Percentiles rank a stretch among this genome's conserved stretches.
Conservation (phyloP, 2,888 invertebrate genomes). For the Drosophila falleni region DNA sequence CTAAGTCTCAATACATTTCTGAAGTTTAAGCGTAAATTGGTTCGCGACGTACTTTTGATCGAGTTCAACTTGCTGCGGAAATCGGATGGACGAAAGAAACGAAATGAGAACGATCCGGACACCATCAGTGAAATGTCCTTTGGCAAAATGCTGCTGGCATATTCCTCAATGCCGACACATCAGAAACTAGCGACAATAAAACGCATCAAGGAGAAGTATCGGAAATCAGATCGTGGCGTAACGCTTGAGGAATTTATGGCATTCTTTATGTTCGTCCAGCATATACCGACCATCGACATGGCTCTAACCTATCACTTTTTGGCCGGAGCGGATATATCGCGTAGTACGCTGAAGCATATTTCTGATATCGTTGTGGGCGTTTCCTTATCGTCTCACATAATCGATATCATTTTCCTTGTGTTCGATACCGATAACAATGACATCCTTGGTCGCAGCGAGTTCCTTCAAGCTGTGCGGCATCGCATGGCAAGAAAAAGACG, state of each 20-base stretch:
- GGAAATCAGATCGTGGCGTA: constrained; percentile 6
- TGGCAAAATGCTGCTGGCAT: constrained; percentile 43
- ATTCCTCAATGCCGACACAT: not conserved
- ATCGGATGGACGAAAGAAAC: not conserved
- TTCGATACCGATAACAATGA: constrained; percentile 50
- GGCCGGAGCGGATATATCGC: constrained; percentile 39
- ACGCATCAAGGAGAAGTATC: constrained; percentile 29
- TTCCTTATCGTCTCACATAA: constrained; percentile 25
- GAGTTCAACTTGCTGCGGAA: constrained; percentile 44
- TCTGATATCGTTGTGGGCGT: constrained; percentile 33
- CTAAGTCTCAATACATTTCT: constrained; percentile 30
- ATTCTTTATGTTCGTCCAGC: constrained; percentile 41
- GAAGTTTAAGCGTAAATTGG: constrained; percentile 37
- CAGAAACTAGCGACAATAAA: not conserved
- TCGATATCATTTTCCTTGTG: constrained; percentile 49
- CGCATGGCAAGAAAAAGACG: not conserved
- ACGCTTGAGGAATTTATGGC: constrained; percentile 34
- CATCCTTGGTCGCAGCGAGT: constrained; percentile 34
- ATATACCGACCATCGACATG: constrained; percentile 35
- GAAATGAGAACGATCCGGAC: not conserved
- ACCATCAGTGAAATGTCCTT: constrained; percentile 54
- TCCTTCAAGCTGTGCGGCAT: constrained; percentile 17
- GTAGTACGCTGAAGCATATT: constrained; percentile 26
- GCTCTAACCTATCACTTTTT: constrained; percentile 46
- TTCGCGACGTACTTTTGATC: constrained; percentile 29